Base-by-base conservation (phyloP, 1,140 invertebrate species). In the Brachionus paranguensis region DNA sequence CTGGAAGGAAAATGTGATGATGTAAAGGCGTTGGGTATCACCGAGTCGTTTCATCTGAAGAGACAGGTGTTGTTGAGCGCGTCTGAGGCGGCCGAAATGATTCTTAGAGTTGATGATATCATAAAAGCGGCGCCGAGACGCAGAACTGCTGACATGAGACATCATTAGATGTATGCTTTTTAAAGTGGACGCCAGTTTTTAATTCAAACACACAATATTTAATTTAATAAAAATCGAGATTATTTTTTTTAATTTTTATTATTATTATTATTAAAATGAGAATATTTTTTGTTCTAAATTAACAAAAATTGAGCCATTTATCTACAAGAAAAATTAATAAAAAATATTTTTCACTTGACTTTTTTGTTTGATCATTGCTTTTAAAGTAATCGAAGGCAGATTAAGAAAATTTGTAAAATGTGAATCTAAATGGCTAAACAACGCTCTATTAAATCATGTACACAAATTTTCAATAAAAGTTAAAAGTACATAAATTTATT, bases 51-150 rank as follows among this genome's bases (percentile, higher is more conserved):
- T 90, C 94, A 94, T 17, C 96, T 99, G 0, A 99, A 99, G 89
- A 91, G 95, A 33, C 96, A 98, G 89, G 95, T 99, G 10, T 89
- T 99, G 50, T 86, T 97, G 81, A 97, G 95, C 50, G 98, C 96
- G 5, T 90, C 96, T 0, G 98, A 99, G 91, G 97, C 97, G 3
- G 97, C 97, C 0, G 98, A 99, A 91, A 97, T 99, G 95, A 99
- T 99, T 87, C 90, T 99, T 8, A 93, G 98, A 60, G 97, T 99
- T 1, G 98, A 99, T 89, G 93, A 97, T 89, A 99, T 99, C 84
- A 93, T 99, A 29, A 96, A 94, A 88, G 92, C 95, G 47, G 96
- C 97, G 41, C 98, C 98, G 2, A 92, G 98, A 84, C 93, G 93
- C 87, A 93, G 98, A 72, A 92, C 92, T 0, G 93, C 93, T 84